These are phyloP conservation scores for Caenorhabditis imperialis DNA, from an alignment of 2,888 invertebrate species.

Conservation along the genomic window DNA sequence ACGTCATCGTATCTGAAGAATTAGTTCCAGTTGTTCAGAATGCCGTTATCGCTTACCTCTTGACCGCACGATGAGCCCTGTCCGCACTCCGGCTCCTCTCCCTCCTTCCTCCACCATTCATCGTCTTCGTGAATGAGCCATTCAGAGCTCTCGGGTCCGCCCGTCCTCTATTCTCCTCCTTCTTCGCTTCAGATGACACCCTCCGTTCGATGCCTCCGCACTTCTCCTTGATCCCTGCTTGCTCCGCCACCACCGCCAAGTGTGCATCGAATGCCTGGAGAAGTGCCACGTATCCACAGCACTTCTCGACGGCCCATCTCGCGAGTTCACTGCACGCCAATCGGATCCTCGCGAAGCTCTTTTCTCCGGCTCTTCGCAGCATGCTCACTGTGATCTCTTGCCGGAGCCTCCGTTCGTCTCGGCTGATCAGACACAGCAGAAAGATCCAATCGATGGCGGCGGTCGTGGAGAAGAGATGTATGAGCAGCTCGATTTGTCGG, in stretches of 20 bases:
- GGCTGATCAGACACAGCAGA: constrained; percentile 69
- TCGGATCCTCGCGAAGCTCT: constrained; percentile 55
- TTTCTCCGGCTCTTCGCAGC: constrained; percentile 53
- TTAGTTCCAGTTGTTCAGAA: too few relatives aligned
- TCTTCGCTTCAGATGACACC: constrained; percentile 6
- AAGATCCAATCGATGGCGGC: constrained; percentile 73
- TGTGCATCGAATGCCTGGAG: constrained; percentile 67
- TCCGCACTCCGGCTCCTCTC: constrained; percentile 61
- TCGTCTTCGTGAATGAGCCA: constrained; percentile 20
- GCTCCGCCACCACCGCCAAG: constrained; percentile 59
- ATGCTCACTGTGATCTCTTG: constrained; percentile 48
- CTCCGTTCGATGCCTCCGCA: constrained; percentile 18
- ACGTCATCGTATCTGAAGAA: constrained; percentile 53
- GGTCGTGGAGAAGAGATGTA: constrained; percentile 64
- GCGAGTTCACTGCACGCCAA: constrained; percentile 63
- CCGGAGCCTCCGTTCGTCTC: constrained; percentile 65
- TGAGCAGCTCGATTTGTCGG: constrained; percentile 60
- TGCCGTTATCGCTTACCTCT: constrained; percentile 29
- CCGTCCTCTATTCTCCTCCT: constrained; percentile 26
- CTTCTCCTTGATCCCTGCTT: constrained; percentile 40
- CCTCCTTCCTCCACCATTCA: constrained; percentile 26
- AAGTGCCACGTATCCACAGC: constrained; percentile 69
- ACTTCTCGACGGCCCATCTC: constrained; percentile 71
- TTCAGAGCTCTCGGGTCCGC: constrained; percentile 25
- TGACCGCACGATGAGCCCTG: constrained; percentile 44